Evolutionary conservation across 1,140 invertebrate genomes (phyloP).

Genomic region (Mya arenaria): DNA sequence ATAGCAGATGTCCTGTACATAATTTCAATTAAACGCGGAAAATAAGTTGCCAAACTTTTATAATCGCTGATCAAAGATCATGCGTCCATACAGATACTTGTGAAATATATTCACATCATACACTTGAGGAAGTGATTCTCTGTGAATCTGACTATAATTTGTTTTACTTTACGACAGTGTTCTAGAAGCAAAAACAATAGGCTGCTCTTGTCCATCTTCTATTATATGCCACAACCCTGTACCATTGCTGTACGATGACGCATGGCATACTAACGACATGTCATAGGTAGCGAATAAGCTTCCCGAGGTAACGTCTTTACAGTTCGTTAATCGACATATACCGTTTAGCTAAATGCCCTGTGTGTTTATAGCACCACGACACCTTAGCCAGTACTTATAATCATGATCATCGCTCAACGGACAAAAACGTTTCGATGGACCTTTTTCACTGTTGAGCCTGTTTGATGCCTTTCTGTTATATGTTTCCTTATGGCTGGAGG

Average conservation of each 20-base stretch:
- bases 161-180: slow-evolving; percentile 61
- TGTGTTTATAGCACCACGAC: background rate
- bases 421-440: no score
- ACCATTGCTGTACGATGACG: slow-evolving; percentile 54
- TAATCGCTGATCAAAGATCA: slow-evolving; percentile 74
- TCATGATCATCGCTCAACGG: no score
- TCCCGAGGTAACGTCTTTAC: background rate
- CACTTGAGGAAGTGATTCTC: slow-evolving; percentile 80
- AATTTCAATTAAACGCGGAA: slow-evolving; percentile 68
- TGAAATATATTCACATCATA: slow-evolving; percentile 77
- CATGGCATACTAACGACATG: slow-evolving; percentile 33
- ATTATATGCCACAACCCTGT: slow-evolving; percentile 57
- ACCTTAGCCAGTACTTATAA: background rate
- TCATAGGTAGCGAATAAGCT: slow-evolving; percentile 8
- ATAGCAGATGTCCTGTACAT: slow-evolving; percentile 32
- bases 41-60: slow-evolving; percentile 77
- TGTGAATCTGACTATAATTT: slow-evolving; percentile 81
- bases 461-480: background rate
- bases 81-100: slow-evolving; percentile 79
- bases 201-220: slow-evolving; percentile 23
- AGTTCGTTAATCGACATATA: background rate
- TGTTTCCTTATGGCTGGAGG: background rate
- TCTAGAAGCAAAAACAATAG: slow-evolving; percentile 26
- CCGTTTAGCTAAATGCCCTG: slow-evolving; percentile 2
- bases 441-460: background rate